Evolutionary conservation across 2,113 vertebrate genomes (phyloP).

Genomic region (Erpornis zantholeuca): DNA sequence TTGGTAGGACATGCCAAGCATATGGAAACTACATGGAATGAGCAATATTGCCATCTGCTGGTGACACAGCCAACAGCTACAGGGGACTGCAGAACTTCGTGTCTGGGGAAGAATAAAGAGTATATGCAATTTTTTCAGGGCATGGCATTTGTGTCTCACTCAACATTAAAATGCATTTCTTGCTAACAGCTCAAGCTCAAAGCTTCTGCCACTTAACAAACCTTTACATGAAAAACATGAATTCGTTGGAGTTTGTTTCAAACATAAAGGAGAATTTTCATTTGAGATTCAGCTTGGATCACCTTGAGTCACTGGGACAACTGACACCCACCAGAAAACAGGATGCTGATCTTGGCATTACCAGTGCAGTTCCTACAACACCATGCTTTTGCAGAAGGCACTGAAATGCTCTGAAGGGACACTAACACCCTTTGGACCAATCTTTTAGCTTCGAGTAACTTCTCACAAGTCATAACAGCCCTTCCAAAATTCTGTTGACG

Average conservation of each 20-base stretch:
- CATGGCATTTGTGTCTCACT: neutral
- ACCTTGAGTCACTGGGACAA: neutral
- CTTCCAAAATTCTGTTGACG: neutral
- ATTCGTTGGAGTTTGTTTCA: neutral
- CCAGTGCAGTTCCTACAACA: neutral
- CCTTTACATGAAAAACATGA: neutral
- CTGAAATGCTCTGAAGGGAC: neutral
- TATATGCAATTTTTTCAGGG: neutral
- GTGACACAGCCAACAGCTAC: neutral
- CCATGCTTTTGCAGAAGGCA: neutral
- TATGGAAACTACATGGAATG: neutral
- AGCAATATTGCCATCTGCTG: slow-evolving; percentile 43
- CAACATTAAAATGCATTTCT: neutral
- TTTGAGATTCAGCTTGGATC: neutral
- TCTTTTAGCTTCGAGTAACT: neutral
- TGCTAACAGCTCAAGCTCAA: neutral
- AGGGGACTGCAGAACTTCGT: neutral
- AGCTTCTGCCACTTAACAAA: neutral
- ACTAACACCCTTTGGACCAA: neutral
- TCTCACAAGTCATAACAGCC: neutral
- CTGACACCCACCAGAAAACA: neutral
- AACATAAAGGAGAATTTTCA: neutral
- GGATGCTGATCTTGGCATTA: neutral
- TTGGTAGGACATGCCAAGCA: neutral
- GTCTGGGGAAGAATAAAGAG: neutral